These are phyloP conservation scores for Scelioninae gen. 2 DNA, from an alignment of 2,888 invertebrate genomes.

Conservation along the genomic window DNA sequence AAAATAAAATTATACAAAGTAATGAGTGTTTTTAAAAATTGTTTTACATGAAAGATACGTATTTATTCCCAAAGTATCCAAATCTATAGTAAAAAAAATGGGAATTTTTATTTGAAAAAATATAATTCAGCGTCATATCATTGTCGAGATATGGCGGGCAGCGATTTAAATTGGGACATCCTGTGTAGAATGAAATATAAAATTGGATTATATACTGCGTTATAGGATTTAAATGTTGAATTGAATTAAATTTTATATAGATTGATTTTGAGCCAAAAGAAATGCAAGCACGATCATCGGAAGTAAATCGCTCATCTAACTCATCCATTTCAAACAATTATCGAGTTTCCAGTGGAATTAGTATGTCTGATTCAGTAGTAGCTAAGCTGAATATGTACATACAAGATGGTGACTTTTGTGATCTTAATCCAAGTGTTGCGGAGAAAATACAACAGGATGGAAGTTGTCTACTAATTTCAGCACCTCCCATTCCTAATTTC, in stretches of 20 bases:
- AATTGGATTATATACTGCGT: no score
- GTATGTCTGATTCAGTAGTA: constrained; percentile 23
- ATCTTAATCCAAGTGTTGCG: constrained; percentile 12
- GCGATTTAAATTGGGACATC: no score
- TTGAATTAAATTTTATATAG: not conserved
- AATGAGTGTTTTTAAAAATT: no score
- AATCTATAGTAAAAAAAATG: no score
- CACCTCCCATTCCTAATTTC: constrained; percentile 25
- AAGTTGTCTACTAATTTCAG: not conserved
- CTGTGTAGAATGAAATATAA: no score
- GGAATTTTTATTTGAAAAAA: no score
- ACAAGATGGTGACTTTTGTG: constrained; percentile 15
- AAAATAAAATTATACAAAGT: no score
- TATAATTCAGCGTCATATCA: no score
- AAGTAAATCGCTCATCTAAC: not conserved
- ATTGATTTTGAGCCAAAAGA: not conserved
- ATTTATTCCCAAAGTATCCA: no score
- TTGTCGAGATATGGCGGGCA: no score
- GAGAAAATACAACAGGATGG: constrained; percentile 16
- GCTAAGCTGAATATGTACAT: constrained; percentile 9
- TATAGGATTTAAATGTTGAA: no score
- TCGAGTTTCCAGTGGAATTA: constrained; percentile 10
- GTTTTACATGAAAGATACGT: no score
- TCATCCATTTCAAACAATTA: not conserved
- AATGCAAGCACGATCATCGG: constrained; percentile 1